Conservation (phyloP, 2,113 vertebrate species). For the Dipodomys spectabilis region DNA sequence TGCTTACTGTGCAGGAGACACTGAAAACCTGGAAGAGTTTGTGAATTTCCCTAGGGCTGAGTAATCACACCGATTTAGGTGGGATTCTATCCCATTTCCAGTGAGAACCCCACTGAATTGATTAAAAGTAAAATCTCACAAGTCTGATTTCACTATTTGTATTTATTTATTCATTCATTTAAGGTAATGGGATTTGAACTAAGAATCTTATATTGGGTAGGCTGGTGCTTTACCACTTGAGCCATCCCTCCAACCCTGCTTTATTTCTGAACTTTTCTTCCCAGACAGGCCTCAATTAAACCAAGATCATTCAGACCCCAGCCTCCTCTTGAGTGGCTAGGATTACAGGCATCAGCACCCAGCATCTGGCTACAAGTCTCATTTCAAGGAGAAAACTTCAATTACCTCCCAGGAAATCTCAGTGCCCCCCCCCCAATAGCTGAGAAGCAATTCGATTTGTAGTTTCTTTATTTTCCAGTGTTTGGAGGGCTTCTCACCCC, state of each 20-base stretch:
- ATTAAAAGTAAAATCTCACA: not conserved
- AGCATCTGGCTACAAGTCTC: not conserved
- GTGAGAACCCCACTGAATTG: not conserved
- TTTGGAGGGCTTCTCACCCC: not conserved
- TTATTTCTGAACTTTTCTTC: too few relatives aligned
- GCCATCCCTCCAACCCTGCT: too few relatives aligned
- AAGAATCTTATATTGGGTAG: too few relatives aligned
- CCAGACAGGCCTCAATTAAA: too few relatives aligned
- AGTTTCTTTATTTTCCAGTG: not conserved
- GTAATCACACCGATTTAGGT: not conserved
- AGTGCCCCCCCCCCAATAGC: not conserved
- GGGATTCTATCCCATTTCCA: not conserved
- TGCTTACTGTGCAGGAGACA: not conserved
- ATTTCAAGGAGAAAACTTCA: slow-evolving; percentile 37
- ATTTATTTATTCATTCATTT: too few relatives aligned
- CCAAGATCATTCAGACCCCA: too few relatives aligned
- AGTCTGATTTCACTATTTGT: slow-evolving; percentile 1
- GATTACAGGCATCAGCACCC: too few relatives aligned
- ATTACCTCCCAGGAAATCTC: not conserved
- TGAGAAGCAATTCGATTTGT: not conserved
- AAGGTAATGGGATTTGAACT: too few relatives aligned
- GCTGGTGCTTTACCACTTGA: too few relatives aligned
- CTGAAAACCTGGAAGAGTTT: not conserved
- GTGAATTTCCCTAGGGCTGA: not conserved
- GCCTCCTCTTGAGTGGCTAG: too few relatives aligned